These are phyloP conservation scores for Spilarctia lutea DNA, from an alignment of 2,888 invertebrate genomes.

Conservation along the genomic window DNA sequence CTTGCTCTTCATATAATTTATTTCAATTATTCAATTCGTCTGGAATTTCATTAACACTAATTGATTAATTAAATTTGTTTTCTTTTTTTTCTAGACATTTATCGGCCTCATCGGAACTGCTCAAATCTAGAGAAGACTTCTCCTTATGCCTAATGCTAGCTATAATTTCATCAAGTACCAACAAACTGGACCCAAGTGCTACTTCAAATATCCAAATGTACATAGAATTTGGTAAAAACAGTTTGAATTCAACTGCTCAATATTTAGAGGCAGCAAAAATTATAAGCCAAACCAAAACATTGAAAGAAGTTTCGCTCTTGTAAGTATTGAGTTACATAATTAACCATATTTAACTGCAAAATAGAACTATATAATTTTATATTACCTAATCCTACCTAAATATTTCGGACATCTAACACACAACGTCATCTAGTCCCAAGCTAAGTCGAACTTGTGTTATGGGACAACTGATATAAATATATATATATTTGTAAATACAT, in stretches of 20 bases:
- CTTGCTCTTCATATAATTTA: too few species aligned
- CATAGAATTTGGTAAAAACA: slow-evolving; percentile 61
- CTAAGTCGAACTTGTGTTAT: too few species aligned
- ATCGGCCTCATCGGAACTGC: slow-evolving; percentile 68
- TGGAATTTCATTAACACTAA: not conserved
- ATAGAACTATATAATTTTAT: too few species aligned
- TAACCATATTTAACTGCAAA: not conserved
- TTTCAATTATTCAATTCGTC: too few species aligned
- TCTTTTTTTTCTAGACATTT: slow-evolving; percentile 66
- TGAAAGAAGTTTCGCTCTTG: slow-evolving; percentile 60
- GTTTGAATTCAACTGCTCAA: slow-evolving; percentile 62
- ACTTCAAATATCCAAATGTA: slow-evolving; percentile 53
- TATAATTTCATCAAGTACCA: slow-evolving; percentile 42
- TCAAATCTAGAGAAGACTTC: slow-evolving; percentile 69
- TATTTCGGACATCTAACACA: too few species aligned
- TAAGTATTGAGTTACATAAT: slow-evolving; percentile 23
- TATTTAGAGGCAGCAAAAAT: slow-evolving; percentile 66
- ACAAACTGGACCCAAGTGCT: slow-evolving; percentile 26
- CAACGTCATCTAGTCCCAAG: too few species aligned
- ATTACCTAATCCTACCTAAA: too few species aligned
- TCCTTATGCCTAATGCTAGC: slow-evolving; percentile 53
- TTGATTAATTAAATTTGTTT: not conserved
- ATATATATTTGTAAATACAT: too few species aligned
- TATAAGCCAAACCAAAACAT: slow-evolving; percentile 57
- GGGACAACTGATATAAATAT: too few species aligned